These are phyloP conservation scores for Phocoena sinus DNA, from an alignment of 2,113 vertebrate species.

Conservation along the genomic window DNA sequence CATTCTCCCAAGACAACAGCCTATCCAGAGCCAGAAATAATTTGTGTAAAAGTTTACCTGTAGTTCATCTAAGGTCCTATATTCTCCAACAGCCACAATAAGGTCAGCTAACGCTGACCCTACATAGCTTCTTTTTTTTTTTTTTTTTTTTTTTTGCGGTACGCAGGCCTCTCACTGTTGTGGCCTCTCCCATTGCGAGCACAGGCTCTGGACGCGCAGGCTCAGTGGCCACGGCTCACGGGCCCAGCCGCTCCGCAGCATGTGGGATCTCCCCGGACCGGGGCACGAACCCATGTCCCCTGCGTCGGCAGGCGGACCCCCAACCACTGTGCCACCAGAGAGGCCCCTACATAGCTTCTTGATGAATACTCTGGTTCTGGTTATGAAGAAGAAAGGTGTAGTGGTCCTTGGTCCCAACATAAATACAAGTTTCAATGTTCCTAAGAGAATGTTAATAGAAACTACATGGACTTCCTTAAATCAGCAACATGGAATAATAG, in stretches of 20 bases:
- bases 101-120: background rate
- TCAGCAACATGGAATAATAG: background rate
- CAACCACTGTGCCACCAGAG: no score
- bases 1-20: background rate
- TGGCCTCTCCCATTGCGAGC: no score
- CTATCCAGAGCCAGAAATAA: background rate
- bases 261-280: no score
- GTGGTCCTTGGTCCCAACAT: background rate
- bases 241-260: no score
- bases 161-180: no score
- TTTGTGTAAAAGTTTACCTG: background rate
- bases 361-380: background rate
- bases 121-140: background rate
- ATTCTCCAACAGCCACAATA: background rate
- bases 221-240: no score
- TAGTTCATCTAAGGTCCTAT: background rate
- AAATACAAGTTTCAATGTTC: background rate
- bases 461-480: background rate
- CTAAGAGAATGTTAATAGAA: background rate
- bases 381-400: background rate
- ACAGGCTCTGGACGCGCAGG: no score
- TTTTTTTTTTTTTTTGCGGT: no score
- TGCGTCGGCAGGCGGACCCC: no score
- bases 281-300: no score
- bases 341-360: background rate